Percentiles rank a stretch among this genome's conserved stretches.
Conservation (phyloP, 2,797 vertebrate genomes). For the Sphenopsis melanotis region DNA sequence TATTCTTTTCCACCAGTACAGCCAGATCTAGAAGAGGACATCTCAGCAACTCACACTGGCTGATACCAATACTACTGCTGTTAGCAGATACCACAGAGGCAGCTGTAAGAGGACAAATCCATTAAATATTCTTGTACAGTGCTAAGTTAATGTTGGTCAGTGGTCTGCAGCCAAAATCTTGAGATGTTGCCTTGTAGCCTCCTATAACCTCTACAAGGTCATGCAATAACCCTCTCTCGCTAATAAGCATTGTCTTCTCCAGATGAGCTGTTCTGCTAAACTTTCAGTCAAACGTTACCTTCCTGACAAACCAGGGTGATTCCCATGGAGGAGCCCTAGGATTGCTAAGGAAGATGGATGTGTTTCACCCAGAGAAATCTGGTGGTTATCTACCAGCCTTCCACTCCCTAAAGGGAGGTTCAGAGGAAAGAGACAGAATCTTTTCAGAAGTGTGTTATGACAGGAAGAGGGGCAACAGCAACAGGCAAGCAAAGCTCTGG, state of each 20-base stretch:
- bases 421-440: background rate
- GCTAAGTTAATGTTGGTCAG: background rate
- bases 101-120: background rate
- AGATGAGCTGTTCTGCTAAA: background rate
- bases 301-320: background rate
- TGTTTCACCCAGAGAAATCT: background rate
- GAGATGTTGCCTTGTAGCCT: background rate
- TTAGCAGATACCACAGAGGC: background rate
- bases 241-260: rapidly evolving
- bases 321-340: background rate
- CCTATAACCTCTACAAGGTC: background rate
- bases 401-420: background rate
- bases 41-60: background rate
- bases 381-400: background rate
- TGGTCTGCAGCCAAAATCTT: background rate
- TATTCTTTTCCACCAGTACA: background rate
- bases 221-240: background rate
- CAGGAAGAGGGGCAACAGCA: background rate
- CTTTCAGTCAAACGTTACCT: background rate
- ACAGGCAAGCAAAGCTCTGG: background rate
- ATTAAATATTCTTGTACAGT: background rate
- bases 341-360: background rate
- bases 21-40: background rate
- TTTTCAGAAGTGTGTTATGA: rapidly evolving
- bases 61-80: background rate